A percentile compares a stretch with the other conserved stretches of the same genome.
Conservation (phyloP, 2,113 vertebrate species). For the human (Homo sapiens) region DNA sequence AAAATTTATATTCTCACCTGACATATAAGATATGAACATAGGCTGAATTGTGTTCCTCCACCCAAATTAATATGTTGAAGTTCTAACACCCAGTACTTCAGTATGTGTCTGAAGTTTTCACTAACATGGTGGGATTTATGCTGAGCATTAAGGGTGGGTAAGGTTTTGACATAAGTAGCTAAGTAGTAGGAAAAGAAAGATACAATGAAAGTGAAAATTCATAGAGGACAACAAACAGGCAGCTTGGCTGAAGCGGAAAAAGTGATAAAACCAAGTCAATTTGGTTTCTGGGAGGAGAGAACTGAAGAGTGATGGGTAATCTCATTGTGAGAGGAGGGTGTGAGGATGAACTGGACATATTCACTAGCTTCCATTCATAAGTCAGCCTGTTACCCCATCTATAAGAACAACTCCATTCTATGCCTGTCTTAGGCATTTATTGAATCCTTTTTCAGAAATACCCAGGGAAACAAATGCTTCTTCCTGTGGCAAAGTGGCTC, state of each 20-base stretch:
- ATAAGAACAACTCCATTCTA: neutral
- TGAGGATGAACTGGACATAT: neutral
- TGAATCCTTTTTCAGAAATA: constrained; percentile 40
- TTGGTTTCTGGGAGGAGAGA: neutral
- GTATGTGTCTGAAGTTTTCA: neutral
- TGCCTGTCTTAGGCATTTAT: neutral
- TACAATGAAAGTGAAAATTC: neutral
- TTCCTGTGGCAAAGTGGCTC: neutral
- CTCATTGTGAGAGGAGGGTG: neutral
- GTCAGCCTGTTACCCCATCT: neutral
- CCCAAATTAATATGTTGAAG: neutral
- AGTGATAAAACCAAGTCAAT: neutral
- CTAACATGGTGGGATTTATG: neutral
- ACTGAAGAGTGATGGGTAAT: neutral
- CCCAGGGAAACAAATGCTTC: neutral
- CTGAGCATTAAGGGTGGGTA: neutral
- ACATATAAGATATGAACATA: neutral
- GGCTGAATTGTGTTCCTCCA: neutral
- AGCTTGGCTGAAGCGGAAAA: neutral
- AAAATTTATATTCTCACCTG: neutral
- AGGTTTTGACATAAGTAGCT: neutral
- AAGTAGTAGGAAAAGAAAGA: neutral
- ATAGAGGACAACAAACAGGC: neutral
- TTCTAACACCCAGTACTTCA: neutral
- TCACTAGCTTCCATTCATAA: neutral